Conservation (phyloP, 2,888 invertebrate species). For the Meta bourneti region DNA sequence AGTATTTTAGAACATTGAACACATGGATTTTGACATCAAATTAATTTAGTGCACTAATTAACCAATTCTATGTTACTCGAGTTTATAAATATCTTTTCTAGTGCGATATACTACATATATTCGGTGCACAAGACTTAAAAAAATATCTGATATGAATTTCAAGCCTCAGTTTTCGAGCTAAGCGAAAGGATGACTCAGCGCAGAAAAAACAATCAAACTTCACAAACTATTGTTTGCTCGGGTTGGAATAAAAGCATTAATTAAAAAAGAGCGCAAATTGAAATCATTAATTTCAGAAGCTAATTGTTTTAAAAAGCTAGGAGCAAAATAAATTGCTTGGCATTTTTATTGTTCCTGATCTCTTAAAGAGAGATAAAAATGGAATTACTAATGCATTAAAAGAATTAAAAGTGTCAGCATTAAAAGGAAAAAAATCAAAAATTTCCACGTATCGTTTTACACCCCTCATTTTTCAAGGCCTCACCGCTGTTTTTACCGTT, state of each 20-base stretch:
- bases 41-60: too few relatives aligned
- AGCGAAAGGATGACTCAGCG: too few relatives aligned
- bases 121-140: too few relatives aligned
- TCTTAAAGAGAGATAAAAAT: constrained; percentile 6
- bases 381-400: constrained; percentile 20
- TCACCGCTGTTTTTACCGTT: neutral
- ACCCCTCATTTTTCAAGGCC: neutral
- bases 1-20: too few relatives aligned
- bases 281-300: constrained; percentile 29
- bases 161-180: too few relatives aligned
- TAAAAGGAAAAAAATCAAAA: constrained; percentile 12
- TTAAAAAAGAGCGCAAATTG: neutral
- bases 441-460: neutral
- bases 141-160: too few relatives aligned
- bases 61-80: too few relatives aligned
- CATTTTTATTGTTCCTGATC: constrained; percentile 11
- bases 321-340: neutral
- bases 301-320: constrained; percentile 30
- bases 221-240: neutral
- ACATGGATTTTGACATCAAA: too few relatives aligned
- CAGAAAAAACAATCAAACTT: neutral
- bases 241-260: neutral
- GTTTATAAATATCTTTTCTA: too few relatives aligned
- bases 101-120: too few relatives aligned
- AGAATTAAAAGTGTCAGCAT: constrained; percentile 33